phyloP scores from a whole-genome alignment of 1,140 invertebrate species.

The Neodiprion pinetum region DNA sequence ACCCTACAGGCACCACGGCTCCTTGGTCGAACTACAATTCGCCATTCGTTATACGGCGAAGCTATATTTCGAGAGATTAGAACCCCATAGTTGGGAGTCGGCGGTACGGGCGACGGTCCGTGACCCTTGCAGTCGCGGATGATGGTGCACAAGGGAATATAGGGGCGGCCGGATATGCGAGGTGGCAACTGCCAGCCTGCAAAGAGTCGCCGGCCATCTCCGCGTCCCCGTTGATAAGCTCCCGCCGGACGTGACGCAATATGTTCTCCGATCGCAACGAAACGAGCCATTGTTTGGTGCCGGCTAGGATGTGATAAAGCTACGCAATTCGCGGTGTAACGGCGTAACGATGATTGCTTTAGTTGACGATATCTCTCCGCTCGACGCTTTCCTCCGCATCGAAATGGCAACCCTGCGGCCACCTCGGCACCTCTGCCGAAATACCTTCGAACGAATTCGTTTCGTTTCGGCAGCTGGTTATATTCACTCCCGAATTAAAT shows the following conservation, averaged over 20 bases:
- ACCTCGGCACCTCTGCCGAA: no score
- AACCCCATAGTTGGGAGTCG: background rate
- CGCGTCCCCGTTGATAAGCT: slow-evolving; percentile 34
- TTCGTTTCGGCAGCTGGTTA: background rate
- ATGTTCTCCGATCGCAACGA: slow-evolving; percentile 28
- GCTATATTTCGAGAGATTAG: slow-evolving; percentile 9
- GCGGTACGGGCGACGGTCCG: background rate
- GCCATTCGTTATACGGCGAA: background rate
- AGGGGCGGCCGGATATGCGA: slow-evolving; percentile 18
- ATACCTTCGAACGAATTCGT: background rate
- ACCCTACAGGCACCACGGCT: no score
- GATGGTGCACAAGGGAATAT: slow-evolving; percentile 20
- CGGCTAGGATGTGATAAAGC: slow-evolving; percentile 32
- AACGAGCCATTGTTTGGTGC: slow-evolving; percentile 34
- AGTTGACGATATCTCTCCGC: slow-evolving; percentile 3
- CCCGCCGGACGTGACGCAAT: slow-evolving; percentile 30
- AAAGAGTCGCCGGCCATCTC: background rate
- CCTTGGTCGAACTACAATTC: background rate
- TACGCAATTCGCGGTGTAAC: slow-evolving; percentile 28
- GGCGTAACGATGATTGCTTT: slow-evolving; percentile 32
- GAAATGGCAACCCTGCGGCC: background rate
- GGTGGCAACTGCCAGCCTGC: no score
- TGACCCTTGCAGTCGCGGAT: slow-evolving; percentile 18
- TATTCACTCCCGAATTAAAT: background rate
- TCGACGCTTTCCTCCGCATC: no score